These are phyloP conservation scores for Myrmophylax atrothorax DNA, from an alignment of 2,113 vertebrate genomes.

Conservation along the genomic window DNA sequence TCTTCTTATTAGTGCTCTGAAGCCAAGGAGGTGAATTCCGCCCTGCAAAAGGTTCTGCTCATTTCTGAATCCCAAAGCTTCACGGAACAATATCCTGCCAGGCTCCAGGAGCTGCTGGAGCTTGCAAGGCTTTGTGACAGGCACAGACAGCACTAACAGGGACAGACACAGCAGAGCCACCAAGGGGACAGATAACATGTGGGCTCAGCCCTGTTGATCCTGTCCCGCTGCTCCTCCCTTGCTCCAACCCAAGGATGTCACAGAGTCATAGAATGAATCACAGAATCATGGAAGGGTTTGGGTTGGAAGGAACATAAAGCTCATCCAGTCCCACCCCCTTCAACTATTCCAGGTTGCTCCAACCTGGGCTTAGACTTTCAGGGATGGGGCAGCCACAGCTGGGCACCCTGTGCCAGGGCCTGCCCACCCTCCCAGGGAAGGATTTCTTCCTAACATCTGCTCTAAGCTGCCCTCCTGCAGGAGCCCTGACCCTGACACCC, in stretches of 20 bases:
- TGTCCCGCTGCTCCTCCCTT: background rate
- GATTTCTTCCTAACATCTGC: background rate
- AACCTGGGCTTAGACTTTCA: background rate
- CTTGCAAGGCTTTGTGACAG: background rate
- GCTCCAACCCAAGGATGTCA: background rate
- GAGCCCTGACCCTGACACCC: background rate
- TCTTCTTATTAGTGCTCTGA: slow-evolving; percentile 21
- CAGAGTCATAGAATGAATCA: background rate
- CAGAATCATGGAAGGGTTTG: background rate
- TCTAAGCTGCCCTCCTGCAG: background rate
- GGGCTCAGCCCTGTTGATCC: background rate
- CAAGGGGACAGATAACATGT: fast-evolving
- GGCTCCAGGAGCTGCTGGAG: background rate
- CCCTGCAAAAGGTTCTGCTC: background rate
- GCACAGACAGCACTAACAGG: background rate
- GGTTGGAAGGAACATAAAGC: background rate
- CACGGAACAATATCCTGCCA: background rate
- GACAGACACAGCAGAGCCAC: background rate
- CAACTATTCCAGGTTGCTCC: fast-evolving
- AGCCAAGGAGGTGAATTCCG: background rate
- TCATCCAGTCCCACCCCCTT: background rate
- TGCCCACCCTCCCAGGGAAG: background rate
- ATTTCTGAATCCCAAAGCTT: background rate
- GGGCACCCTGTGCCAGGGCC: background rate
- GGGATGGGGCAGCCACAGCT: background rate